phyloP scores from a whole-genome alignment of 2,113 vertebrate genomes.

The Vicugna pacos region DNA sequence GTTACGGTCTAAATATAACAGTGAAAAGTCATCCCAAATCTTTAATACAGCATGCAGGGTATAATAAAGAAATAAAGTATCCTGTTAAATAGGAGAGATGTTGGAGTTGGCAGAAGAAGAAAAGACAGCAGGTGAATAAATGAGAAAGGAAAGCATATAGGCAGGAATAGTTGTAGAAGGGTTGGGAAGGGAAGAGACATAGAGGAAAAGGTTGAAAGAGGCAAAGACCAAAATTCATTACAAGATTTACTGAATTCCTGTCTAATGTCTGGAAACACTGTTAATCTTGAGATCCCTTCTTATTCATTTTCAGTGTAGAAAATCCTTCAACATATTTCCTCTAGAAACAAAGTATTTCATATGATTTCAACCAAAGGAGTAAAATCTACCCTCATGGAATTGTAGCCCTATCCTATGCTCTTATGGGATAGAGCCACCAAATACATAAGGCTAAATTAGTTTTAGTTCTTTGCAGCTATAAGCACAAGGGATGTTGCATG shows the following conservation, averaged over 20 bases:
- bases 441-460: background rate
- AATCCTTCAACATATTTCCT: background rate
- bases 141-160: background rate
- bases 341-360: constrained; percentile 6
- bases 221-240: constrained; percentile 33
- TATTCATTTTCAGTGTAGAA: constrained; percentile 45
- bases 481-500: background rate
- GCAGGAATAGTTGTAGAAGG: background rate
- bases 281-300: constrained; percentile 10
- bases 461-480: constrained; percentile 12
- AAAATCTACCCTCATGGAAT: constrained; percentile 10
- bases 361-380: constrained; percentile 56
- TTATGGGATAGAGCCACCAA: constrained; percentile 20
- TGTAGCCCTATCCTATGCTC: background rate
- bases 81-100: constrained; percentile 26
- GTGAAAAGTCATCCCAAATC: constrained; percentile 53
- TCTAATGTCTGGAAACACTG: constrained; percentile 35
- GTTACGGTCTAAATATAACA: constrained; percentile 44
- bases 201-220: background rate
- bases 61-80: constrained; percentile 19
- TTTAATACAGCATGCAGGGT: constrained; percentile 25
- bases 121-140: constrained; percentile 2
- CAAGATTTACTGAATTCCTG: constrained; percentile 24
- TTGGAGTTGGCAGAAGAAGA: background rate
- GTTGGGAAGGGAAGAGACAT: background rate